Base-by-base conservation (phyloP, 2,113 vertebrate genomes). In the Plotosus lineatus region DNA sequence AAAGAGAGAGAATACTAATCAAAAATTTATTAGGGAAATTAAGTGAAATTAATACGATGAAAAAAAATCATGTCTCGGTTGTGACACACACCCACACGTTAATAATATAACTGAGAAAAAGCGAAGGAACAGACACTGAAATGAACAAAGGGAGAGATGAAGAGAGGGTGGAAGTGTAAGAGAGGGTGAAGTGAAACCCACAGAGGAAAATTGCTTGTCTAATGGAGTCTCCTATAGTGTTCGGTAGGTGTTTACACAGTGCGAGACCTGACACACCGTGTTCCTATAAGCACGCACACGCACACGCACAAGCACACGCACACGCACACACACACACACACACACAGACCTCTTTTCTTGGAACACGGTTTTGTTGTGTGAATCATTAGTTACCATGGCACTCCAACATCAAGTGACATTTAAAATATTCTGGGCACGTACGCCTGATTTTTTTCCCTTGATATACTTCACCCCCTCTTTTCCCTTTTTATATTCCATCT, bases 301-400 rank as follows among this genome's bases (percentile, higher is more conserved):
- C 68, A 48, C 81, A 83, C 60, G 10, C 46, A 33, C 14, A 31
- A 11, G 21, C 28, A 51, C 71, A 51, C 26, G 21, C 46, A 53
- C 73, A 68, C 80, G 46, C 73, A 77, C 56, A 83, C 71, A 58
- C 56, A 48, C 81, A 83, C 60, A 26, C 46, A 26, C 19, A n/a
- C 58, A 26, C 60, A 38, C 56, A 33, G n/a, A 33, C 56, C 51
- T 65, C 63, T 68, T 33, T 46, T 53, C 48, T 79, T 75, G 78
- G 66, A 61, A 77, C 58, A 58, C n/a, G 11, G 56, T 73, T 51
- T 65, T 61, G 82, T 78, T 83, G 78, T 68, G 75, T 50, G n/a
- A 83, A 88, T 90, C 90, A 81, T 89, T 88, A 86, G 90, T 75
- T 82, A 91, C 90, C 85, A 71, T 65, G 85, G 82, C 83, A 89